Evolutionary conservation across 2,888 invertebrate species (phyloP), one percentile per base, ranked within the genome.

Genomic region (Leptogaster cylindrica): DNA sequence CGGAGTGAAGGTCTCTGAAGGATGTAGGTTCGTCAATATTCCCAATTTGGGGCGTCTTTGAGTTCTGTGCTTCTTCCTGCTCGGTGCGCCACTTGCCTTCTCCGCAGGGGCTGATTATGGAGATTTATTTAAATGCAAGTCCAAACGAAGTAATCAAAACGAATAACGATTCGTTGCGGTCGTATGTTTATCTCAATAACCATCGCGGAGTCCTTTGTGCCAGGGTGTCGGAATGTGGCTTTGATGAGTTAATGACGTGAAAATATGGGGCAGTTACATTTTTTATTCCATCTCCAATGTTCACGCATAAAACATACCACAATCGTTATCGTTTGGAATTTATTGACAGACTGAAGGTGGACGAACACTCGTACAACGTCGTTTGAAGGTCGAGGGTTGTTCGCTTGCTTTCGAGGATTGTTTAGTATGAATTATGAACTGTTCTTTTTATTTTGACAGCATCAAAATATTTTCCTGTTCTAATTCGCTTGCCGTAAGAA

Each of bases 61-160:
- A 14, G n/a, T 41, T 41, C 14, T 41, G 6, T 14, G 41, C 14
- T 7, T 41, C 65, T 41, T 39, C 52, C 51, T 41, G 55, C 36
- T 66, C 51, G 55, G 55, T 51, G 46, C 31, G 6, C 10, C 10
- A 31, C 10, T 31, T n/a, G n/a, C n/a, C n/a, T n/a, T n/a, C n/a
- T n/a, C n/a, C n/a, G n/a, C n/a, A n/a, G n/a, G n/a, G n/a, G n/a
- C 55, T 61, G 58, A 67, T 61, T 61, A 67, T 67, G 61, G 61
- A 61, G 36, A 67, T 67, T 67, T 67, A 61, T 67, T 67, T 67
- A 50, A 67, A 66, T 55, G 20, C 48, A 39, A 27, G 33, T 12
- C 36, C 31, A 36, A 61, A 48, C 50, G 67, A 67, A 58, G 67
- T 58, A 67, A 67, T 67, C 67, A 67, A 58, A 67, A 67, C 50